Percentiles rank a stretch among this genome's conserved stretches.
These are phyloP conservation scores for Siniperca chuatsi DNA, from an alignment of 2,113 vertebrate species.

Conservation along the genomic window DNA sequence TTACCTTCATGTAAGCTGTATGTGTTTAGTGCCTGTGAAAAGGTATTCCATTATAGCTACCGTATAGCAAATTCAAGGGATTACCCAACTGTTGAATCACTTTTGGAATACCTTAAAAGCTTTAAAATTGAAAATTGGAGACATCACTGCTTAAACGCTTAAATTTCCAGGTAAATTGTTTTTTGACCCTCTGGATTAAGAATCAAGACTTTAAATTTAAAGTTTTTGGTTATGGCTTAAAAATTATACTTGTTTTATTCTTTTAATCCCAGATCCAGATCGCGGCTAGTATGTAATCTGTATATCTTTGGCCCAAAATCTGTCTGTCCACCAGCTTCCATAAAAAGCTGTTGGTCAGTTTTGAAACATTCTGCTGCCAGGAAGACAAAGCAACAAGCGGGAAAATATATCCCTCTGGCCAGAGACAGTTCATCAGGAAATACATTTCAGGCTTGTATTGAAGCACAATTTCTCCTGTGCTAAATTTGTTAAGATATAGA, in stretches of 20 bases:
- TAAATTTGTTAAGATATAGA: neutral
- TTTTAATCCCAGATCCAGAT: slow-evolving; percentile 45
- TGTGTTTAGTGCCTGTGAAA: neutral
- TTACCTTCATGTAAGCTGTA: neutral
- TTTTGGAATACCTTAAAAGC: neutral
- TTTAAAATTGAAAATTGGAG: neutral
- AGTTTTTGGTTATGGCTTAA: slow-evolving; percentile 13
- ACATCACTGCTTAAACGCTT: neutral
- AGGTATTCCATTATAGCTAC: neutral
- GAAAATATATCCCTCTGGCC: neutral
- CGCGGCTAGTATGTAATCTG: neutral
- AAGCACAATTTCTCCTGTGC: neutral
- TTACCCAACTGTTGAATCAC: neutral
- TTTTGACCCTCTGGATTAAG: slow-evolving; percentile 15
- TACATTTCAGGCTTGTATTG: neutral
- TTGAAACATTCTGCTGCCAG: neutral
- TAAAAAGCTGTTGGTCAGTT: neutral
- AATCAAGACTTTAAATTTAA: neutral
- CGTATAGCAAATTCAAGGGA: neutral
- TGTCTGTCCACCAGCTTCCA: neutral
- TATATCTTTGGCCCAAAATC: slow-evolving; percentile 14
- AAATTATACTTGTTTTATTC: slow-evolving; percentile 31
- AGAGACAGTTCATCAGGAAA: neutral
- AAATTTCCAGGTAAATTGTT: slow-evolving; percentile 16
- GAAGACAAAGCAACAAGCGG: neutral